These are phyloP conservation scores for Globicephala melas DNA, from an alignment of 2,113 vertebrate genomes.

Conservation along the genomic window DNA sequence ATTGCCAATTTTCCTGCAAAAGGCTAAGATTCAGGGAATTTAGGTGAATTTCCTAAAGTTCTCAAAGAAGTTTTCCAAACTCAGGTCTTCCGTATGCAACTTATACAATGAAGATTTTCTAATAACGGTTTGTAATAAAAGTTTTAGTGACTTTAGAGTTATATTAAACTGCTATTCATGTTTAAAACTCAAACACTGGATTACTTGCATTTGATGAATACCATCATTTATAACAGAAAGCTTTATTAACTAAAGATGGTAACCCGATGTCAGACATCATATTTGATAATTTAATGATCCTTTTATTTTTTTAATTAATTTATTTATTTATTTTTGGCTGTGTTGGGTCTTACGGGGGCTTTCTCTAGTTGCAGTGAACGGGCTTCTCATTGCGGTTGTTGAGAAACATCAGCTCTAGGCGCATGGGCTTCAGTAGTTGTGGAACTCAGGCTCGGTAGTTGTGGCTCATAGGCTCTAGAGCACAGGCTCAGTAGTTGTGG, in stretches of 20 bases:
- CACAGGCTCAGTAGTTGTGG: too few species aligned
- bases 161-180: background rate
- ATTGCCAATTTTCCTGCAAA: background rate
- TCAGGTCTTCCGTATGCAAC: background rate
- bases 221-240: background rate
- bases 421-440: too few species aligned
- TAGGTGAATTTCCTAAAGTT: background rate
- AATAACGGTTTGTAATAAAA: background rate
- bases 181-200: background rate
- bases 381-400: background rate
- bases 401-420: too few species aligned
- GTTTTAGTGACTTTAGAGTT: background rate
- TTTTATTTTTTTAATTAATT: background rate
- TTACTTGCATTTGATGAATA: constrained; percentile 17
- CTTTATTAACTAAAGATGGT: constrained; percentile 38
- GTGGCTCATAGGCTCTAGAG: too few species aligned
- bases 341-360: too few species aligned
- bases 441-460: too few species aligned
- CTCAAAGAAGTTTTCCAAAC: background rate
- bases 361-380: too few species aligned
- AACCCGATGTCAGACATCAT: background rate
- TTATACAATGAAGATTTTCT: background rate
- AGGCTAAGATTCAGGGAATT: background rate
- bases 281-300: background rate
- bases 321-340: too few species aligned